A percentile compares a stretch with the other conserved stretches of the same genome.
phyloP scores from a whole-genome alignment of 2,888 invertebrate genomes.

The Eledona agricola region DNA sequence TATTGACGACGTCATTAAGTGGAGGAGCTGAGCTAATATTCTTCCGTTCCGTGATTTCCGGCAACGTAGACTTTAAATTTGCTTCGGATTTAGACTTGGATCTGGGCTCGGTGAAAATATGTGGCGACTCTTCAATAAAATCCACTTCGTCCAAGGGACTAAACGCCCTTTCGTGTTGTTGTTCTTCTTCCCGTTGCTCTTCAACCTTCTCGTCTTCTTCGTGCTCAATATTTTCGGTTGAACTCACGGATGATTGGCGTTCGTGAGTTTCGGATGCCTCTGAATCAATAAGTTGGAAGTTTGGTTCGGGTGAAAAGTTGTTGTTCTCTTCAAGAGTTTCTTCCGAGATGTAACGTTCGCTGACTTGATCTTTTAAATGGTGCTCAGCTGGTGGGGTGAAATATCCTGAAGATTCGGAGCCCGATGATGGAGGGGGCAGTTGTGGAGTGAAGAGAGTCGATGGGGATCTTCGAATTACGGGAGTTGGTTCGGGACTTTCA shows the following conservation, averaged over 20 bases:
- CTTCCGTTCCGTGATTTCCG: slow-evolving; percentile 53
- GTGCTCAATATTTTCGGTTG: slow-evolving; percentile 33
- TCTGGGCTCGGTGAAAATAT: slow-evolving; percentile 34
- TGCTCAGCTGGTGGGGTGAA: slow-evolving; percentile 60
- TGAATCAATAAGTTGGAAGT: slow-evolving; percentile 33
- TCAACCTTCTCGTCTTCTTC: slow-evolving; percentile 36
- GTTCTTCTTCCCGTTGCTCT: slow-evolving; percentile 6
- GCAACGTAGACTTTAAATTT: slow-evolving; percentile 52
- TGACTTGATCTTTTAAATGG: slow-evolving; percentile 28
- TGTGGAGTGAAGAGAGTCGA: slow-evolving; percentile 33
- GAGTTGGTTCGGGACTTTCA: slow-evolving; percentile 36
- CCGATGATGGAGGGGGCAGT: slow-evolving; percentile 53
- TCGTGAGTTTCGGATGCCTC: slow-evolving; percentile 30
- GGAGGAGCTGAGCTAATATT: slow-evolving; percentile 58
- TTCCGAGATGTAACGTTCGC: slow-evolving; percentile 16
- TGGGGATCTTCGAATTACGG: slow-evolving; percentile 40
- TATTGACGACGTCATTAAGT: slow-evolving; percentile 45
- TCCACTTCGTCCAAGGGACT: slow-evolving; percentile 40
- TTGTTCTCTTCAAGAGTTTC: slow-evolving; percentile 30
- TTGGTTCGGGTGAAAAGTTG: slow-evolving; percentile 17
- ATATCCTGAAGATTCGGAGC: slow-evolving; percentile 61
- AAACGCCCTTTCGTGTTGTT: no score
- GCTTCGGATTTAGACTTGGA: slow-evolving; percentile 56
- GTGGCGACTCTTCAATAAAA: slow-evolving; percentile 32
- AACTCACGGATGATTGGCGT: slow-evolving; percentile 35